phyloP scores from a whole-genome alignment of 2,797 vertebrate genomes.

The Forpus xanthops region DNA sequence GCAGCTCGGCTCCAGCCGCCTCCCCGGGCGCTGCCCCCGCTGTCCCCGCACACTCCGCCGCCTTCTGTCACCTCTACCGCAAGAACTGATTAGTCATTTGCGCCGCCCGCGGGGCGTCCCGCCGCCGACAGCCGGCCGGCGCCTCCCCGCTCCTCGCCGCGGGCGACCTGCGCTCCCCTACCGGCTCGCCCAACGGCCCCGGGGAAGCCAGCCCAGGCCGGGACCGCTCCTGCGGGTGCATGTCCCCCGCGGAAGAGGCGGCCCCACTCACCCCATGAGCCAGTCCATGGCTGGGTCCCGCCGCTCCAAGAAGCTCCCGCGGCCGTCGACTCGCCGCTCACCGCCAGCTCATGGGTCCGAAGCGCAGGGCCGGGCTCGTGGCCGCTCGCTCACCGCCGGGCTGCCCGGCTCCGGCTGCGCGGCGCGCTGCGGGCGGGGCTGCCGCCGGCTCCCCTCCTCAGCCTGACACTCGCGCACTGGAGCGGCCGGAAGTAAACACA shows the following conservation, averaged over 20 bases:
- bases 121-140: background rate
- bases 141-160: background rate
- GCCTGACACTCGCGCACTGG: constrained; percentile 41
- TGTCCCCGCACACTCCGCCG: background rate
- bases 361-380: constrained; percentile 45
- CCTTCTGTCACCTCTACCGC: background rate
- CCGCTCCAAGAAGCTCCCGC: constrained; percentile 22
- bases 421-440: background rate
- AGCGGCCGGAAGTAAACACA: constrained; percentile 93
- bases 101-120: background rate
- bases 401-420: constrained; percentile 55
- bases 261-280: constrained; percentile 91
- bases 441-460: constrained; percentile 19
- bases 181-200: background rate
- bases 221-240: background rate
- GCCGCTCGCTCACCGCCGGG: background rate
- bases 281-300: constrained; percentile 85
- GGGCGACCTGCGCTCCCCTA: background rate
- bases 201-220: background rate
- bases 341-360: constrained; percentile 18
- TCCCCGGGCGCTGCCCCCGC: background rate
- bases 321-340: background rate
- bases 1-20: background rate
- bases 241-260: background rate
- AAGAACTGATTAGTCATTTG: background rate